phyloP scores from a whole-genome alignment of 2,888 invertebrate genomes.

The Pecten maximus region DNA sequence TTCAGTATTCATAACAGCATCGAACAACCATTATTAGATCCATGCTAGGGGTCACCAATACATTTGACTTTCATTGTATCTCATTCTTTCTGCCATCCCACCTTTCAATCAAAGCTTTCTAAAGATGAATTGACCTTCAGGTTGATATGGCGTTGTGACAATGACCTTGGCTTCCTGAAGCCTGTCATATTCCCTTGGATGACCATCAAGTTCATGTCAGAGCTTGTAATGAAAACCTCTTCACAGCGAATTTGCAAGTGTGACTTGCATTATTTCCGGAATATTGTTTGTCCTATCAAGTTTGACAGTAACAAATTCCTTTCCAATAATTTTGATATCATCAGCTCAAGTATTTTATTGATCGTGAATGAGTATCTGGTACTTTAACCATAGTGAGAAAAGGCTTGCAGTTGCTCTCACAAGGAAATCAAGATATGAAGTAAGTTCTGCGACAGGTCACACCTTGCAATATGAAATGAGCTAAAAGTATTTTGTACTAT shows the following conservation, averaged over 20 bases:
- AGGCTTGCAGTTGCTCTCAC: background rate
- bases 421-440: background rate
- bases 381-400: background rate
- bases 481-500: too few species aligned
- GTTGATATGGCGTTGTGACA: background rate
- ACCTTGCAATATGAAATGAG: too few species aligned
- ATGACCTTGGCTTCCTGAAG: constrained; percentile 1
- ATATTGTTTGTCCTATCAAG: background rate
- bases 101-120: constrained; percentile 9
- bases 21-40: background rate
- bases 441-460: too few species aligned
- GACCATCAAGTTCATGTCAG: background rate
- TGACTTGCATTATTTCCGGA: constrained; percentile 22
- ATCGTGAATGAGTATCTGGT: constrained; percentile 26
- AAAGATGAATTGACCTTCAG: constrained; percentile 23
- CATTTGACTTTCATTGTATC: background rate
- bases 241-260: constrained; percentile 6
- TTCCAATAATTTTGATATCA: constrained; percentile 18
- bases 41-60: constrained; percentile 5
- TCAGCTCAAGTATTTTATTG: constrained; percentile 4
- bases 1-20: constrained; percentile 29
- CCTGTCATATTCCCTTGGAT: background rate
- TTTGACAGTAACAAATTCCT: constrained; percentile 33
- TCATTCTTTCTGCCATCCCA: background rate
- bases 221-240: constrained; percentile 16